Evolutionary conservation across 2,888 invertebrate species (phyloP).

Genomic region (Prosopocoilus inquinatus): DNA sequence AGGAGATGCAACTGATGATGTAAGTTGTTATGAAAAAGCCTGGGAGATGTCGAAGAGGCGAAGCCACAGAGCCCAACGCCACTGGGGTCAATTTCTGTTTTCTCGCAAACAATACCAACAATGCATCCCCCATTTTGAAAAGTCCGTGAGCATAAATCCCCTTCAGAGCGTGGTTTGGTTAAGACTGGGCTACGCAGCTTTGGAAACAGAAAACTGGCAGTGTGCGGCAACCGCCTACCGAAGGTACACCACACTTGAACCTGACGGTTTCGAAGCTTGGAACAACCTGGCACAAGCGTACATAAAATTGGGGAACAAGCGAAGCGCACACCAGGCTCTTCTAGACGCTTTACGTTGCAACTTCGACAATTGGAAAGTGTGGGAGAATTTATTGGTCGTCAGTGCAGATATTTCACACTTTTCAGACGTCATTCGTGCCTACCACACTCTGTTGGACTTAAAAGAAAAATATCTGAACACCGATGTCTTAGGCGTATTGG

Average conservation of each 20-base stretch:
- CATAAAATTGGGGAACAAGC: constrained; percentile 81
- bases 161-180: constrained; percentile 87
- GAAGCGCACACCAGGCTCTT: constrained; percentile 78
- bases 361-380: constrained; percentile 90
- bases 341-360: constrained; percentile 89
- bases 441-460: constrained; percentile 84
- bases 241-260: constrained; percentile 83
- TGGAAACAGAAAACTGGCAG: constrained; percentile 77
- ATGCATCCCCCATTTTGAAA: constrained; percentile 78
- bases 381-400: constrained; percentile 92
- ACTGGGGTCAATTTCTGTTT: constrained; percentile 82
- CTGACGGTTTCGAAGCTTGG: constrained; percentile 93
- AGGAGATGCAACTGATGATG: constrained; percentile 69
- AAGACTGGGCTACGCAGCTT: constrained; percentile 80
- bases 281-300: constrained; percentile 96
- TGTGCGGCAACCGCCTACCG: constrained; percentile 81
- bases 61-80: constrained; percentile 82
- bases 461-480: constrained; percentile 75
- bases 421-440: constrained; percentile 80
- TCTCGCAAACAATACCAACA: constrained; percentile 72
- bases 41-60: constrained; percentile 83
- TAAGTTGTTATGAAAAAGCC: constrained; percentile 79
- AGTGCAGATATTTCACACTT: constrained; percentile 85
- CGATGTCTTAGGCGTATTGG: constrained; percentile 71
- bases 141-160: constrained; percentile 81